phyloP scores from a whole-genome alignment of 2,888 invertebrate genomes.

The Neria commutata region DNA sequence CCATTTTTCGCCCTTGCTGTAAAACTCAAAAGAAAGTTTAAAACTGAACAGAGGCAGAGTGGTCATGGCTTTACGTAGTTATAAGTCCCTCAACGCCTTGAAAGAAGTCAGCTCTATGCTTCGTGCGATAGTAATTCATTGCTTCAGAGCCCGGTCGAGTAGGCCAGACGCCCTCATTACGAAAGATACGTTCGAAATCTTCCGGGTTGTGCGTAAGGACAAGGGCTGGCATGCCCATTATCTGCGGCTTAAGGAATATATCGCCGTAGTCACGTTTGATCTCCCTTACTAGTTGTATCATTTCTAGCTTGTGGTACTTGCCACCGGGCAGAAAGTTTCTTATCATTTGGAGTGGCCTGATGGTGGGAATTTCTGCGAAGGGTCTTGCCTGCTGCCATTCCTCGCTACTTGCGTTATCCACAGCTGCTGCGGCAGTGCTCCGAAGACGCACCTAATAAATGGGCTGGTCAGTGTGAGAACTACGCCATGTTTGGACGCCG shows the following conservation, averaged over 20 bases:
- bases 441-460: no score
- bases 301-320: slow-evolving; percentile 40
- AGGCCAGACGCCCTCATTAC: slow-evolving; percentile 63
- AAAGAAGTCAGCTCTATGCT: slow-evolving; percentile 26
- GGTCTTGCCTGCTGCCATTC: slow-evolving; percentile 39
- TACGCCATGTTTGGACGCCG: no score
- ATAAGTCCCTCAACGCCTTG: no score
- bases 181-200: slow-evolving; percentile 63
- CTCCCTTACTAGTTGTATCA: slow-evolving; percentile 28
- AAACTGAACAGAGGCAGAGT: background rate
- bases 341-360: slow-evolving; percentile 21
- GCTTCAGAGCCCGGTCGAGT: slow-evolving; percentile 56
- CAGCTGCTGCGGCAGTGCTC: no score
- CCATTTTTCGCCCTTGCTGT: slow-evolving; percentile 65
- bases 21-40: no score
- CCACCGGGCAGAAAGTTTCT: slow-evolving; percentile 47
- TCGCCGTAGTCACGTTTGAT: slow-evolving; percentile 56
- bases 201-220: slow-evolving; percentile 63
- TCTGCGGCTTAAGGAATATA: slow-evolving; percentile 57
- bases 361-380: slow-evolving; percentile 36
- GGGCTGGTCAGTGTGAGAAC: no score
- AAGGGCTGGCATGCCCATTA: slow-evolving; percentile 51
- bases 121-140: slow-evolving; percentile 56
- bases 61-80: no score
- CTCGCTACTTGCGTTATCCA: no score